Conservation (phyloP, 1,140 invertebrate species). For the Triops longicaudatus region DNA sequence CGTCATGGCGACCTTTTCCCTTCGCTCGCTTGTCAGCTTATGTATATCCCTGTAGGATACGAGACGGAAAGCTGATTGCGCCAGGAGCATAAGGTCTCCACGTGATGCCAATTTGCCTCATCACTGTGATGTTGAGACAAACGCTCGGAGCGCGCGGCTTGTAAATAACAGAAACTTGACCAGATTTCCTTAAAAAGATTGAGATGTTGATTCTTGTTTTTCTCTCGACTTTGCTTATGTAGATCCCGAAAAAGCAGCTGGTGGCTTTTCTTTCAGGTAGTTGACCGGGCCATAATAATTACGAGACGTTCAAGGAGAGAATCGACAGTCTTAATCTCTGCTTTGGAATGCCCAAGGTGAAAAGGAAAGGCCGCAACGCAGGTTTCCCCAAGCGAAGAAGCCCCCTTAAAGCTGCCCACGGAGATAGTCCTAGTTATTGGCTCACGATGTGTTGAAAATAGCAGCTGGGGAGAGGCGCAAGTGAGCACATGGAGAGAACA, state of each 20-base stretch:
- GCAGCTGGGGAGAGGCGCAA: no score
- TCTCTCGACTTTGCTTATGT: not conserved
- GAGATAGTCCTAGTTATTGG: no score
- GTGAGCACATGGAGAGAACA: no score
- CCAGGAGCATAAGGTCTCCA: slow-evolving; percentile 3
- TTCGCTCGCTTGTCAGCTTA: not conserved
- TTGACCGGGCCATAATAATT: not conserved
- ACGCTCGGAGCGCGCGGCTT: no score
- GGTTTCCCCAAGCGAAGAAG: no score
- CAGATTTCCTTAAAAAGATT: no score
- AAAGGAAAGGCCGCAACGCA: not conserved
- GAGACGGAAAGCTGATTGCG: slow-evolving; percentile 6
- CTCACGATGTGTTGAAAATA: no score
- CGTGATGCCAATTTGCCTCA: slow-evolving; percentile 10
- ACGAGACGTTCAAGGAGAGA: slow-evolving; percentile 5
- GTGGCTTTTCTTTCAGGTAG: not conserved
- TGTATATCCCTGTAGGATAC: not conserved
- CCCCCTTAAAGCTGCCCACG: no score
- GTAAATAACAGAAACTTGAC: no score
- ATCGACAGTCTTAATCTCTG: not conserved
- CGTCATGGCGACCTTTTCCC: slow-evolving; percentile 6
- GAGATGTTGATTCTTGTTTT: not conserved
- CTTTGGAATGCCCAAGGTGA: slow-evolving; percentile 5
- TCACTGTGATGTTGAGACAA: not conserved
- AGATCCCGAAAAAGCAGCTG: not conserved